Evolutionary conservation across 30 jellyfish, hydroid and myxozoan genomes (phyloP).

Genomic region (Aurelia aurita complex sp. Pacific): DNA sequence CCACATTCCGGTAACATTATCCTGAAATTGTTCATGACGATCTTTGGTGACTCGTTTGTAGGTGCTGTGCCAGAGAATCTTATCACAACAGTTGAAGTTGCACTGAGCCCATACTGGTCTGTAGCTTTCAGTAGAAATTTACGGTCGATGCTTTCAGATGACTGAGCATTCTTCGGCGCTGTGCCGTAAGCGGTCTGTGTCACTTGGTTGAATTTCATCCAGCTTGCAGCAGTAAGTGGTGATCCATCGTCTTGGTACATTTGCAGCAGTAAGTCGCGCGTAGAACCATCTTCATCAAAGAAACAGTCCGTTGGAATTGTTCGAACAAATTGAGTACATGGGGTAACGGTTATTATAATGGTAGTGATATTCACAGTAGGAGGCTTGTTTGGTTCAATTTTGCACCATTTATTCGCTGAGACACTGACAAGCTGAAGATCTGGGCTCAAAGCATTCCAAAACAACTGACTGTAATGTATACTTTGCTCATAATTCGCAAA

Average conservation of each 20-base stretch:
- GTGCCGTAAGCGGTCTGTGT: slow-evolving; percentile 57
- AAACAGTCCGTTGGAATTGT: slow-evolving; percentile 67
- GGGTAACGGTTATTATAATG: slow-evolving; percentile 19
- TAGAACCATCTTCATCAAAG: slow-evolving; percentile 75
- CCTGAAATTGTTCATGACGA: slow-evolving; percentile 30
- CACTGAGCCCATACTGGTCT: slow-evolving; percentile 57
- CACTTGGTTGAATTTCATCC: slow-evolving; percentile 70
- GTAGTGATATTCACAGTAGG: slow-evolving; percentile 47
- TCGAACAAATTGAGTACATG: slow-evolving; percentile 67
- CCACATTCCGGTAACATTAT: slow-evolving; percentile 80
- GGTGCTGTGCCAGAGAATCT: slow-evolving; percentile 60
- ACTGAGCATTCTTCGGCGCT: slow-evolving; percentile 40
- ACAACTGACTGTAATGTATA: not conserved
- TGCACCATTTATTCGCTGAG: slow-evolving; percentile 57
- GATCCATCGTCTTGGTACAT: slow-evolving; percentile 44
- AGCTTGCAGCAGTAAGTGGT: slow-evolving; percentile 55
- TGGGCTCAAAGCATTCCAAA: slow-evolving; percentile 35
- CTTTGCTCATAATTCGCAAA: slow-evolving; percentile 9
- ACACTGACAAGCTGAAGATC: slow-evolving; percentile 18
- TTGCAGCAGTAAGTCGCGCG: slow-evolving; percentile 61
- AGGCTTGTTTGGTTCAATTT: slow-evolving; percentile 69
- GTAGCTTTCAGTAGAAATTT: slow-evolving; percentile 79
- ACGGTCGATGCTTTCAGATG: slow-evolving; percentile 40
- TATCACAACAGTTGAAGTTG: slow-evolving; percentile 57
- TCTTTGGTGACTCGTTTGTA: slow-evolving; percentile 50